phyloP scores from a whole-genome alignment of 2,888 invertebrate species.

The Sesia apiformis region DNA sequence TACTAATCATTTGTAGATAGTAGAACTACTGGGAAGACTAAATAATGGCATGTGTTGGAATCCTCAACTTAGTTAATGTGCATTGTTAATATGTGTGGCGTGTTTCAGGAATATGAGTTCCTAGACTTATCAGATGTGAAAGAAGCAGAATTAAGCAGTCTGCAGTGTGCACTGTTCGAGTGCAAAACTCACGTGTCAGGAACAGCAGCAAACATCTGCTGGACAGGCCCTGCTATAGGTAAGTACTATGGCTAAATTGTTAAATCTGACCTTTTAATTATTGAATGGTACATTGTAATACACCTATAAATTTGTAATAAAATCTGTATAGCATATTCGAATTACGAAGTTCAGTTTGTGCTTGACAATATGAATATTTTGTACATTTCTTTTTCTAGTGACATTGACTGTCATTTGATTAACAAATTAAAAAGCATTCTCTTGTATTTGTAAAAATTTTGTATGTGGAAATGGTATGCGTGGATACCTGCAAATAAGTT shows the following conservation, averaged over 20 bases:
- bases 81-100: constrained; percentile 19
- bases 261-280: background rate
- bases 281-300: too few species aligned
- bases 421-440: too few species aligned
- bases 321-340: too few species aligned
- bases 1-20: too few species aligned
- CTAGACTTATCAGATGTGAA: constrained; percentile 83
- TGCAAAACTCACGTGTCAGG: constrained; percentile 35
- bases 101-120: constrained; percentile 80
- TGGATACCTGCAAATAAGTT: too few species aligned
- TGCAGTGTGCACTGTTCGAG: constrained; percentile 76
- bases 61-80: constrained; percentile 17
- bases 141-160: constrained; percentile 78
- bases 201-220: constrained; percentile 34
- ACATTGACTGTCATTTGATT: too few species aligned
- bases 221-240: constrained; percentile 55
- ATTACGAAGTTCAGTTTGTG: too few species aligned
- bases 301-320: too few species aligned
- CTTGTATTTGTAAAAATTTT: too few species aligned
- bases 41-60: constrained; percentile 3
- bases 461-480: too few species aligned
- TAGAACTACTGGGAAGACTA: background rate
- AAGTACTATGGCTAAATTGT: constrained; percentile 8
- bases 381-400: too few species aligned
- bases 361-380: too few species aligned